Evolutionary conservation across 2,888 invertebrate genomes (phyloP).

Genomic region (Cabera pusaria): DNA sequence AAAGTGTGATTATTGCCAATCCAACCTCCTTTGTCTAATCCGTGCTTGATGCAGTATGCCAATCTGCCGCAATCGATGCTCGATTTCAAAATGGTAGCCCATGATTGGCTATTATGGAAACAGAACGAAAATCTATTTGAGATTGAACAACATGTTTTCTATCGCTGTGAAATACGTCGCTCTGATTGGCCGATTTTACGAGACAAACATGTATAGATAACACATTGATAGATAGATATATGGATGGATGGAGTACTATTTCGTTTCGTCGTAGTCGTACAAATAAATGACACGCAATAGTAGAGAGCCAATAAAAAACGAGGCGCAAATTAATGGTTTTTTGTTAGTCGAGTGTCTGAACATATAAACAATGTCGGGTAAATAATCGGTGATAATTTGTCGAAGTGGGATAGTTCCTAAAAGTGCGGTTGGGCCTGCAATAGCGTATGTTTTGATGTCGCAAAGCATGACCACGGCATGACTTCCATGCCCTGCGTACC

Average conservation of each 20-base stretch:
- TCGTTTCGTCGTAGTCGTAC: too few species aligned
- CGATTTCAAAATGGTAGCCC: too few species aligned
- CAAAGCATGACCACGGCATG: slow-evolving; percentile 77
- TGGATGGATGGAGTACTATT: too few species aligned
- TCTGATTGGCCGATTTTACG: slow-evolving; percentile 34
- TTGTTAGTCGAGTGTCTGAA: slow-evolving; percentile 65
- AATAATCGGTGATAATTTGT: slow-evolving; percentile 50
- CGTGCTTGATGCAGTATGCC: too few species aligned
- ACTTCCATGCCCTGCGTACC: slow-evolving; percentile 82
- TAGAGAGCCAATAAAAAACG: slow-evolving; percentile 76
- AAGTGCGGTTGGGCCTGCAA: slow-evolving; percentile 49
- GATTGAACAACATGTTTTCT: slow-evolving; percentile 1
- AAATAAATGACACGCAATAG: slow-evolving; percentile 82
- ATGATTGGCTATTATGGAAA: too few species aligned
- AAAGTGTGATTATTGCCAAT: too few species aligned
- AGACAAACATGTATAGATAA: slow-evolving; percentile 4
- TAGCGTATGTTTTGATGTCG: slow-evolving; percentile 75
- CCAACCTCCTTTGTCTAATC: too few species aligned
- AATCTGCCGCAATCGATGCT: too few species aligned
- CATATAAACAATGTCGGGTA: slow-evolving; percentile 56
- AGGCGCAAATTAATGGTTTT: slow-evolving; percentile 75
- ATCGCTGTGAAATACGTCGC: slow-evolving; percentile 27
- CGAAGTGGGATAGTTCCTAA: slow-evolving; percentile 42
- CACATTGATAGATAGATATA: too few species aligned
- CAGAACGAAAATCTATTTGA: too few species aligned